These are phyloP conservation scores for Cynocephalus volans DNA, from an alignment of 2,113 vertebrate genomes.

Conservation along the genomic window DNA sequence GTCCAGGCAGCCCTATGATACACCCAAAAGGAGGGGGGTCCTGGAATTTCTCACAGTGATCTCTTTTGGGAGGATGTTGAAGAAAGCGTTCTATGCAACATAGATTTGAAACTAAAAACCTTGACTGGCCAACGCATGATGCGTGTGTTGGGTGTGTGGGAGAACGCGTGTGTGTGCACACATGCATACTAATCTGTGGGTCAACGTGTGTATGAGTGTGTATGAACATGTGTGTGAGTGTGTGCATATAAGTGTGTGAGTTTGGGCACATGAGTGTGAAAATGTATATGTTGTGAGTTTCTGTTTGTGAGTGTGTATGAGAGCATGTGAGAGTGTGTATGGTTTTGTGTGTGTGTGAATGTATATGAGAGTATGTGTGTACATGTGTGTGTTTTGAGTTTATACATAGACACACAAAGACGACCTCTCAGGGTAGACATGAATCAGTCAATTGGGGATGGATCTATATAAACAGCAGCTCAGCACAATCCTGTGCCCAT, in stretches of 20 bases:
- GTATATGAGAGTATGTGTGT: neutral
- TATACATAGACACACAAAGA: neutral
- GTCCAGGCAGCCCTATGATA: neutral
- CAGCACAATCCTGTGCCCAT: too few species aligned
- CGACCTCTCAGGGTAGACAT: neutral
- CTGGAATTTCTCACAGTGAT: constrained; percentile 74
- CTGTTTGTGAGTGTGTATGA: neutral
- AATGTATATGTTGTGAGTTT: neutral
- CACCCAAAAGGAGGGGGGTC: neutral
- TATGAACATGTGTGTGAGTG: neutral
- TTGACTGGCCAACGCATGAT: neutral
- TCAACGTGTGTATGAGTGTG: neutral
- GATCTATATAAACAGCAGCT: neutral
- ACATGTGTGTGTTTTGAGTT: too few species aligned
- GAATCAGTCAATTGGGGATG: neutral
- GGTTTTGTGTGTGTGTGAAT: neutral
- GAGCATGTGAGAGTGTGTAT: neutral
- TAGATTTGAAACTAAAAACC: constrained; percentile 81
- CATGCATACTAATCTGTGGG: neutral
- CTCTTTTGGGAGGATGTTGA: constrained; percentile 75
- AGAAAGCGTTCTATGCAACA: constrained; percentile 78
- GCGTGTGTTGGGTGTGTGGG: neutral
- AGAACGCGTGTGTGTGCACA: neutral
- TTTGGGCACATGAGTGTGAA: neutral
- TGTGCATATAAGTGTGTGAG: too few species aligned